A percentile compares a stretch with the other conserved stretches of the same genome.
These are phyloP conservation scores for Laupala kohalensis DNA, from an alignment of 1,140 invertebrate species.

Conservation along the genomic window DNA sequence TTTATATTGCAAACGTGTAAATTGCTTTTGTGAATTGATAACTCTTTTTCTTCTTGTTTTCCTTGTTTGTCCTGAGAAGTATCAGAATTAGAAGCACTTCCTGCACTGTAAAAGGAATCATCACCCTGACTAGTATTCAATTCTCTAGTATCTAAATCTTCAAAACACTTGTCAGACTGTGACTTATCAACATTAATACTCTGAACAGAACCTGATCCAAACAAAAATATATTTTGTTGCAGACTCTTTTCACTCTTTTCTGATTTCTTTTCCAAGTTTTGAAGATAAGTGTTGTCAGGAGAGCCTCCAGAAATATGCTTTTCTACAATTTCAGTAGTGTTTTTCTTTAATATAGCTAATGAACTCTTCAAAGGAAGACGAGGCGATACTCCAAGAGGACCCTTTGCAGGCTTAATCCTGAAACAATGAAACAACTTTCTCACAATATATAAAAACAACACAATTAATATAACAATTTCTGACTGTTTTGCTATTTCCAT, in stretches of 20 bases:
- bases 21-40: too few relatives aligned
- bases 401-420: neutral
- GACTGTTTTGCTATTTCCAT: too few relatives aligned
- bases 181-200: neutral
- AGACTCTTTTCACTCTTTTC: too few relatives aligned
- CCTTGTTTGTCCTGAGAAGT: neutral
- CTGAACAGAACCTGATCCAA: neutral
- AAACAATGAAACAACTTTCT: neutral
- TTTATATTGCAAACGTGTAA: too few relatives aligned
- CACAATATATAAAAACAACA: too few relatives aligned
- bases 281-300: too few relatives aligned
- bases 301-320: too few relatives aligned
- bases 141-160: neutral
- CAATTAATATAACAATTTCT: too few relatives aligned
- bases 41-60: neutral
- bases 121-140: neutral
- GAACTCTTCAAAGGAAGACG: neutral
- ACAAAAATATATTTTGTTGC: neutral
- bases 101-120: neutral
- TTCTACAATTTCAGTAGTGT: too few relatives aligned
- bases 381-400: neutral
- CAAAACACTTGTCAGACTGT: neutral
- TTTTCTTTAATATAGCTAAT: neutral
- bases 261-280: too few relatives aligned
- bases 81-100: neutral